Base-by-base conservation (phyloP, 2,113 vertebrate species). In the Ciconia maguari region DNA sequence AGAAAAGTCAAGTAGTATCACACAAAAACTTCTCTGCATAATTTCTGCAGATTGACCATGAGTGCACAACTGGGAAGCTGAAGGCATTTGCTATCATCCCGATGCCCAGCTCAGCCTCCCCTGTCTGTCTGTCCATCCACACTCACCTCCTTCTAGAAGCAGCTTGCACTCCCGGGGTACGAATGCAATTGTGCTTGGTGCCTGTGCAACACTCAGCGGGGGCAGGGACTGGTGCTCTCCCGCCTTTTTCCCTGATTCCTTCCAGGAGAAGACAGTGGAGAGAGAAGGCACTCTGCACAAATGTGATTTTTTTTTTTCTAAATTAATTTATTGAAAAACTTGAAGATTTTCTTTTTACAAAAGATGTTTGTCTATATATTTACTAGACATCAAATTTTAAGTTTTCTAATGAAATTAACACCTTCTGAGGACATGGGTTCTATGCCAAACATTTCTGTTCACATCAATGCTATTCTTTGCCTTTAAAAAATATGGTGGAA, bases 201-300 rank as follows among this genome's bases (percentile, higher is more conserved):
- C 46, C n/a, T 11, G 9, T 11, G 9, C 25, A 3, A 3, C 1
- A 15, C 11, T 8, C 42, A 27, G 48, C 1, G 1, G 18, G 14
- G 32, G 51, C 5, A 2, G 20, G 41, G 41, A 24, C n/a, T 19
- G 41, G 15, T 3, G 16, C 24, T n/a, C 24, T 34, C 22, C 74
- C 8, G 3, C 14, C 29, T 16, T 18, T 24, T 52, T 19, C 36
- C 32, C 32, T 10, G 11, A 10, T 7, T 41, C 19, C 52, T 41
- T n/a, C 42, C 15, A 5, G 29, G 54, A 24, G 20, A 29, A 76
- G 62, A 21, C 34, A 14, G 10, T n/a, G 55, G 29, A 22, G 16
- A 27, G 27, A 55, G 10, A 16, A 9, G 18, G 46, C 2, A 19
- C 19, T 29, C 38, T 16, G 5, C 34, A 61, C 13, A 46, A 52